phyloP scores from a whole-genome alignment of 2,797 vertebrate species.

The Lepilemur septentrionalis region DNA sequence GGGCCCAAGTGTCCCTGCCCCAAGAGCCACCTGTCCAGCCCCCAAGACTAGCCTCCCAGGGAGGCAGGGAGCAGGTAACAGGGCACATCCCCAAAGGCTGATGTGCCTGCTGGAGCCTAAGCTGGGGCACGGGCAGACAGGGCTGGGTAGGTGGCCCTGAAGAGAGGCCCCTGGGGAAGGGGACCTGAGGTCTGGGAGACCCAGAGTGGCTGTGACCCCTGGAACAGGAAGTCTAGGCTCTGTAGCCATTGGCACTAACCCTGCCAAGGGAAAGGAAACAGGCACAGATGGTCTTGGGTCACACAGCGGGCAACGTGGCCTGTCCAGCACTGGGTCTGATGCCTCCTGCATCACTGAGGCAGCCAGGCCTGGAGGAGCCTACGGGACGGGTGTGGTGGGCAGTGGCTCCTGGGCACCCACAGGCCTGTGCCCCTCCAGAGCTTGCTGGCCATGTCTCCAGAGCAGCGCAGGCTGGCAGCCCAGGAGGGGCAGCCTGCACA shows the following conservation, averaged over 20 bases:
- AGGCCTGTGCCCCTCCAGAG: slow-evolving; percentile 73
- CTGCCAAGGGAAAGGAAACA: neutral
- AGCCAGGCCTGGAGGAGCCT: neutral
- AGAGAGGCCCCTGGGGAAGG: neutral
- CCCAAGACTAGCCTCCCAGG: neutral
- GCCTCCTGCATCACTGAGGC: neutral
- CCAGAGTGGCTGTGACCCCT: neutral
- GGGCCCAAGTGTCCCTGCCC: neutral
- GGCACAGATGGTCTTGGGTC: neutral
- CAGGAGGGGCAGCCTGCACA: slow-evolving; percentile 82
- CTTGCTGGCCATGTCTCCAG: slow-evolving; percentile 92
- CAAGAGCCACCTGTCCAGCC: fast-evolving
- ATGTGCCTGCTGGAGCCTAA: neutral
- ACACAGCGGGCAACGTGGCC: neutral
- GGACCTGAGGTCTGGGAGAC: neutral
- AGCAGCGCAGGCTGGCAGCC: slow-evolving; percentile 90
- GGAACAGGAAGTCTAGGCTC: neutral
- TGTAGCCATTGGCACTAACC: neutral
- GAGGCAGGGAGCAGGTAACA: neutral
- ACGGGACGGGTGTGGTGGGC: neutral
- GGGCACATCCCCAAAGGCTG: neutral
- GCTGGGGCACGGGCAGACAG: neutral
- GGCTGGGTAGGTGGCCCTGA: neutral
- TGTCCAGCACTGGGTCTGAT: neutral
- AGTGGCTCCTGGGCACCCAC: neutral